A percentile compares a stretch with the other conserved stretches of the same genome.
Conservation (phyloP, 2,113 vertebrate genomes). For the Clarias macrocephalus region DNA sequence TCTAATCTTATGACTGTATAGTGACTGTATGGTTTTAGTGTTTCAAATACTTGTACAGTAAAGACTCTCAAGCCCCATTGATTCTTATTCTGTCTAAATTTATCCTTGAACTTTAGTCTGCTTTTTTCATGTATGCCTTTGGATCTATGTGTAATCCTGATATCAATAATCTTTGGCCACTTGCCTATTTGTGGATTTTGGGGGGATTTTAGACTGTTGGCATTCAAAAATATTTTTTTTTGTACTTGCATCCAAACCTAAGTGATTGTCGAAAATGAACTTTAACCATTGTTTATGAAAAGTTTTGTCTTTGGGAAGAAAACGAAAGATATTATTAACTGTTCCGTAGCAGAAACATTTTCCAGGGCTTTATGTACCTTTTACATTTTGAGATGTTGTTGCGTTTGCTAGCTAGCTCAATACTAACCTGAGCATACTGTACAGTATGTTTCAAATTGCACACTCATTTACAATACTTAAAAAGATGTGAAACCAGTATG, state of each 20-base stretch:
- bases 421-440: neutral
- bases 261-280: neutral
- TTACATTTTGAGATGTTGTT: neutral
- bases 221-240: neutral
- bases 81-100: neutral
- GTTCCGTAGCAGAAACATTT: neutral
- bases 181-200: neutral
- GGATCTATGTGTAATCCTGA: neutral
- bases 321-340: neutral
- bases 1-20: neutral
- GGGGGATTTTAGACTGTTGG: neutral
- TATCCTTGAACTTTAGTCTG: neutral
- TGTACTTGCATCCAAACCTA: neutral
- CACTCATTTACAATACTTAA: too few relatives aligned
- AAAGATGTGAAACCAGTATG: neutral
- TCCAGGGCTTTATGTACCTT: neutral
- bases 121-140: neutral
- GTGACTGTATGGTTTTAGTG: neutral
- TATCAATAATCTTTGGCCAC: constrained; percentile 9
- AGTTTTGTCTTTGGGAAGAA: neutral
- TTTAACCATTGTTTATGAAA: neutral
- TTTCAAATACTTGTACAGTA: neutral
- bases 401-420: neutral
- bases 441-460: neutral
- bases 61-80: neutral